These are phyloP conservation scores for Aplodontia rufa DNA, from an alignment of 2,113 vertebrate species.

Conservation along the genomic window DNA sequence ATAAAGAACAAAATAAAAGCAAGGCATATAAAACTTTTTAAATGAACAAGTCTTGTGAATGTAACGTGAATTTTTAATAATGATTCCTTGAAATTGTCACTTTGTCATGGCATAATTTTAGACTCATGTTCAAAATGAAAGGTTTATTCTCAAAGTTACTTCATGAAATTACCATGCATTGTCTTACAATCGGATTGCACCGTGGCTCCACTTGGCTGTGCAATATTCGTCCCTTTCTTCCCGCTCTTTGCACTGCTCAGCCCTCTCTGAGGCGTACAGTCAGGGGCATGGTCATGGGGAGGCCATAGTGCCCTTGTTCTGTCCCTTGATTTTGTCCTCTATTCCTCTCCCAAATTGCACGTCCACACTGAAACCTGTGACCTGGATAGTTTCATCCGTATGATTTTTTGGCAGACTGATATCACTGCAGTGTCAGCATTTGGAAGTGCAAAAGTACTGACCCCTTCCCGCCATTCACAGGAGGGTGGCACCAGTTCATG, in stretches of 20 bases:
- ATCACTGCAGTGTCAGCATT: not conserved
- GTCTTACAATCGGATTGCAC: not conserved
- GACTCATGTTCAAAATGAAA: not conserved
- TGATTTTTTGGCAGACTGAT: not conserved
- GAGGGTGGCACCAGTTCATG: not conserved
- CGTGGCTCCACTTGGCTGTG: not conserved
- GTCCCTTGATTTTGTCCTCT: accelerated
- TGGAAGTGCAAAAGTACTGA: accelerated
- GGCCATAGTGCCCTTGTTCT: accelerated
- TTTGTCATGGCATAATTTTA: not conserved
- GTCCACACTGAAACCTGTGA: too few species aligned
- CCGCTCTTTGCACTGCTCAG: accelerated
- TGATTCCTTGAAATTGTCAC: constrained; percentile 6
- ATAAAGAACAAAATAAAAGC: constrained; percentile 52
- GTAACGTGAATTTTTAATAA: not conserved
- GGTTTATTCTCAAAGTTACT: not conserved
- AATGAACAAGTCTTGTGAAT: not conserved
- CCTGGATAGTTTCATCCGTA: not conserved
- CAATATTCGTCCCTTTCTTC: accelerated
- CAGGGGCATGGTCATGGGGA: not conserved
- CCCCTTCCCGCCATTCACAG: not conserved
- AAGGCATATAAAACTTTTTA: not conserved
- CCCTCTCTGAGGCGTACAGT: too few species aligned
- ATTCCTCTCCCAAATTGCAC: not conserved
- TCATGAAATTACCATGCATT: not conserved